Evolutionary conservation across 2,888 invertebrate genomes (phyloP).

Genomic region (Sepiola atlantica): DNA sequence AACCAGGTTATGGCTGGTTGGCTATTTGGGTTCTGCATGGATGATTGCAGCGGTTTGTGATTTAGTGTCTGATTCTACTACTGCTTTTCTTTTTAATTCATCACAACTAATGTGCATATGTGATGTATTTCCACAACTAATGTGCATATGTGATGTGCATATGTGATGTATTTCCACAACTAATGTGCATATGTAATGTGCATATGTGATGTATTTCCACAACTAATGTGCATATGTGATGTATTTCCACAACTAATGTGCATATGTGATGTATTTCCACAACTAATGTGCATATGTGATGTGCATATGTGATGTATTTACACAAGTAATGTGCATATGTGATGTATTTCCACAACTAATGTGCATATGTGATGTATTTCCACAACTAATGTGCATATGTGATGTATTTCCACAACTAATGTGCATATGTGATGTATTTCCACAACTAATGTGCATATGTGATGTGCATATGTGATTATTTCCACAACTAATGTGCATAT

Average conservation of each 20-base stretch:
- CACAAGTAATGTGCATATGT: not conserved
- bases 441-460: not conserved
- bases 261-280: not conserved
- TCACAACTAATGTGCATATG: not conserved
- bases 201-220: not conserved
- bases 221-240: not conserved
- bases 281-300: not conserved
- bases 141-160: not conserved
- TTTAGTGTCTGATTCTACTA: not conserved
- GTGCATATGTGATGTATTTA: too few species aligned
- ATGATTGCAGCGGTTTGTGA: not conserved
- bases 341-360: not conserved
- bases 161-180: not conserved
- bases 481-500: not conserved
- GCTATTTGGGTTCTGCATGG: not conserved
- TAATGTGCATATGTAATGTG: not conserved
- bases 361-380: not conserved
- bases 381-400: not conserved
- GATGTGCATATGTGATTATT: too few species aligned
- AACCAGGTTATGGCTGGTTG: constrained; percentile 32
- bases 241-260: not conserved
- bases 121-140: not conserved
- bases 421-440: not conserved
- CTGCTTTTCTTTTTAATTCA: not conserved
- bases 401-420: not conserved